phyloP scores from a whole-genome alignment of 2,888 invertebrate genomes.

The Tholera decimalis region DNA sequence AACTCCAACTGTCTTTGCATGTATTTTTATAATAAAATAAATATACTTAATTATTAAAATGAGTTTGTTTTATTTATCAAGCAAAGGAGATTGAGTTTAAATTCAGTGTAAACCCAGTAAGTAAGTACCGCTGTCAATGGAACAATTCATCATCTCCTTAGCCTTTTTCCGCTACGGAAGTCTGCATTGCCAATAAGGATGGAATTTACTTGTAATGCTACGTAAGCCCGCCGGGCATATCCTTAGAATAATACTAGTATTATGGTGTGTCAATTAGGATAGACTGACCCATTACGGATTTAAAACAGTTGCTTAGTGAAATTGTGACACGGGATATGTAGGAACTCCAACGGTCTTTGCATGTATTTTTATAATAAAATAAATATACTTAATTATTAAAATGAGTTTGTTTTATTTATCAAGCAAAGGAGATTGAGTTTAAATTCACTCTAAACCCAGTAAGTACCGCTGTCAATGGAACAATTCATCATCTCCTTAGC shows the following conservation, averaged over 20 bases:
- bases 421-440: too few species aligned
- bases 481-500: too few species aligned
- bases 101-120: too few species aligned
- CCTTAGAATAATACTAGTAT: slow-evolving; percentile 40
- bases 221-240: slow-evolving; percentile 41
- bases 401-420: slow-evolving; percentile 42
- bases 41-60: slow-evolving; percentile 27
- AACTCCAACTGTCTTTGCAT: slow-evolving; percentile 63
- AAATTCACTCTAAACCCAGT: too few species aligned
- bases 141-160: too few species aligned
- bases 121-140: too few species aligned
- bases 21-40: slow-evolving; percentile 72
- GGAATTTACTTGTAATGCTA: slow-evolving; percentile 43
- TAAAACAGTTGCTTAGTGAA: slow-evolving; percentile 53
- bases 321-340: slow-evolving; percentile 53
- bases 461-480: too few species aligned
- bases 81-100: too few species aligned
- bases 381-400: slow-evolving; percentile 36
- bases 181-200: too few species aligned
- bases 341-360: slow-evolving; percentile 61
- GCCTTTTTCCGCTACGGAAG: too few species aligned
- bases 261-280: slow-evolving; percentile 60
- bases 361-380: slow-evolving; percentile 72
- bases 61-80: slow-evolving; percentile 41
- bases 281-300: slow-evolving; percentile 43